Percentiles rank a stretch among this genome's conserved stretches.
Conservation (phyloP, 2,797 vertebrate species). For the Hapalemur alaotrensis region DNA sequence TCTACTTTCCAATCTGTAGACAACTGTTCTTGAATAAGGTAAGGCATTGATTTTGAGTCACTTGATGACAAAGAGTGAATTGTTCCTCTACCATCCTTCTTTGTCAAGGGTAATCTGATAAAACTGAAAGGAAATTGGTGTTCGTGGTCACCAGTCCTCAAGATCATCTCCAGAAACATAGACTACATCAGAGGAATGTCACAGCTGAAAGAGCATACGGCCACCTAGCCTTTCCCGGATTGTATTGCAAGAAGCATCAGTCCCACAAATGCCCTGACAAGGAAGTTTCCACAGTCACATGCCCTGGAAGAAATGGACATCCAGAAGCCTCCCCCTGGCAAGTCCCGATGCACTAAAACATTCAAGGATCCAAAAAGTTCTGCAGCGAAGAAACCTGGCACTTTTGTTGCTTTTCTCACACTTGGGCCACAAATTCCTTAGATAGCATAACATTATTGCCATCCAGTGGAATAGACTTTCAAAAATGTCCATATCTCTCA, state of each 20-base stretch:
- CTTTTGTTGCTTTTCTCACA: not conserved
- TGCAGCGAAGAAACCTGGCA: not conserved
- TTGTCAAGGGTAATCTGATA: not conserved
- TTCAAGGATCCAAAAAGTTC: not conserved
- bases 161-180: not conserved
- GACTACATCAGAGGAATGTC: not conserved
- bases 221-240: not conserved
- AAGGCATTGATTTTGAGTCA: not conserved
- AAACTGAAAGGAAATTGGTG: not conserved
- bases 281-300: not conserved
- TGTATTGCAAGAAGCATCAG: not conserved
- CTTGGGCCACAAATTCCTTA: not conserved
- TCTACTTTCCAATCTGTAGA: not conserved
- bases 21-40: not conserved
- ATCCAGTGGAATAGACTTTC: not conserved
- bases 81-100: not conserved
- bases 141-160: not conserved
- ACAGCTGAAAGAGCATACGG: not conserved
- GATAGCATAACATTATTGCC: not conserved
- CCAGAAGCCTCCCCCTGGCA: not conserved
- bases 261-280: not conserved
- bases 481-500: not conserved
- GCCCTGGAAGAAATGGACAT: not conserved
- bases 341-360: not conserved
- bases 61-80: not conserved